Conservation (phyloP, 2,888 invertebrate genomes). For the Heliconius sara region DNA sequence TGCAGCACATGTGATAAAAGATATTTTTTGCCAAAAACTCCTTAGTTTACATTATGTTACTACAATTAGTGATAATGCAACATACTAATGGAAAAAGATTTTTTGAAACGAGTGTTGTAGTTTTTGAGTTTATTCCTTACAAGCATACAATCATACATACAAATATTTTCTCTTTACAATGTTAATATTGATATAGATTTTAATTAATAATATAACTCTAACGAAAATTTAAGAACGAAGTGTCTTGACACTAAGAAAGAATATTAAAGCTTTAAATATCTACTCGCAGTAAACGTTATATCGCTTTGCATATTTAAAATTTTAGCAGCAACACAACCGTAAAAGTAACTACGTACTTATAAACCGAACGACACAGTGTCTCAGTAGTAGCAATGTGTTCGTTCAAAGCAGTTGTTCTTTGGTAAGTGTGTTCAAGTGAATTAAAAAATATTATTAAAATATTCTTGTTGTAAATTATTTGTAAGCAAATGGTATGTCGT, state of each 20-base stretch:
- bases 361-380: background rate
- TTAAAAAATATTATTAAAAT: background rate
- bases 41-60: no score
- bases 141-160: no score
- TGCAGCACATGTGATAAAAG: no score
- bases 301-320: background rate
- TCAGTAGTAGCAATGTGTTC: constrained; percentile 17
- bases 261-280: no score
- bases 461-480: background rate
- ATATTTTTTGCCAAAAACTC: no score
- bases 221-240: background rate
- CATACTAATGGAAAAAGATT: no score
- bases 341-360: background rate
- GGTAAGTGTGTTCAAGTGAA: constrained; percentile 12
- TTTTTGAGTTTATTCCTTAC: no score
- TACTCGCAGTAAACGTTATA: background rate
- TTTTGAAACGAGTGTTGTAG: no score
- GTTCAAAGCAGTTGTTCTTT: constrained; percentile 10
- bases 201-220: background rate
- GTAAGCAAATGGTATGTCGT: background rate
- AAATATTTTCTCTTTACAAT: no score
- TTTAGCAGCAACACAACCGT: background rate
- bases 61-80: no score
- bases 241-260: background rate
- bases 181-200: no score